A percentile compares a stretch with the other conserved stretches of the same genome.
Conservation (phyloP, 2,797 vertebrate species). For the Diceros bicornis region DNA sequence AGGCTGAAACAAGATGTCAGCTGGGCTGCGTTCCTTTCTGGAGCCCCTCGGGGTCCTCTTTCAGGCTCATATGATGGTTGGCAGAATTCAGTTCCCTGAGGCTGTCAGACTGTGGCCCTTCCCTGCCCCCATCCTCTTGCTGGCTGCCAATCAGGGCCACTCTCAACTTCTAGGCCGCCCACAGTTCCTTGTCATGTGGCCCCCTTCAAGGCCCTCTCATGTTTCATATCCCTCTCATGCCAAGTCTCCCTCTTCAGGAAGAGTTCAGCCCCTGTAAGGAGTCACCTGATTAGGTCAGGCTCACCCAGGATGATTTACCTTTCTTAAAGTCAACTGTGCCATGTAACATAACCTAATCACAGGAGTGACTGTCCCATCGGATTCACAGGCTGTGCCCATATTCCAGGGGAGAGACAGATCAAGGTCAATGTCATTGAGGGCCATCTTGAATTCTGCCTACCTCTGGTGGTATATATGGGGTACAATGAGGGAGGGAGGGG, state of each 20-base stretch:
- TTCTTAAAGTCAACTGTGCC: not conserved
- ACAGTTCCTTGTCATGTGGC: not conserved
- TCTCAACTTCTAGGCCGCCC: no score
- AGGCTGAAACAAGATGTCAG: not conserved
- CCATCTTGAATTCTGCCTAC: not conserved
- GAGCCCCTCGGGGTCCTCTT: not conserved
- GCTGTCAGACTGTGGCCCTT: not conserved
- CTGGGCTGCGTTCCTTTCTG: not conserved
- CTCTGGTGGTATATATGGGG: fast-evolving
- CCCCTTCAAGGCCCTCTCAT: not conserved
- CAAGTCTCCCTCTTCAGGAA: not conserved
- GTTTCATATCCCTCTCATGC: not conserved
- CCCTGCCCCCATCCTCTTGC: fast-evolving
- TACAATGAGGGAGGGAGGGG: not conserved
- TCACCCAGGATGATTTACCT: not conserved
- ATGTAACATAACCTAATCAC: not conserved
- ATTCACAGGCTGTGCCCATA: not conserved
- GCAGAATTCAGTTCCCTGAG: not conserved
- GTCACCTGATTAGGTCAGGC: not conserved
- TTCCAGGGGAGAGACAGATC: not conserved
- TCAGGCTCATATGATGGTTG: not conserved
- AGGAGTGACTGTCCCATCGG: not conserved
- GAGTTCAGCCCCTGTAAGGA: not conserved
- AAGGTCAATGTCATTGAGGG: not conserved
- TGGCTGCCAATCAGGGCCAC: not conserved